Conservation (phyloP, 2,888 invertebrate genomes). For the Sinohyriopsis cumingii region DNA sequence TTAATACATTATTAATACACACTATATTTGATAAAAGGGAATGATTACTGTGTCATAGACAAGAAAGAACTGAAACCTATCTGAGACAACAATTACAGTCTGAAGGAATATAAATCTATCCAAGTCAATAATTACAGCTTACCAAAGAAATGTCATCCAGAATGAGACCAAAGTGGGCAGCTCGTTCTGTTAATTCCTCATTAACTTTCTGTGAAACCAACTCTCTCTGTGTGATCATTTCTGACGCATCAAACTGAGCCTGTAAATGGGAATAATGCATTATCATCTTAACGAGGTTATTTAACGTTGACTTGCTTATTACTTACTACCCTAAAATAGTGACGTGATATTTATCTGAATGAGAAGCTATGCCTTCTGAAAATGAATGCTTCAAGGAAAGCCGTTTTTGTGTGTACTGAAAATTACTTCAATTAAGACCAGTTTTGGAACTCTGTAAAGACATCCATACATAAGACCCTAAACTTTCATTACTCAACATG, state of each 20-base stretch:
- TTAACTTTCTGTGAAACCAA: constrained; percentile 90
- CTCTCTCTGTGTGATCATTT: constrained; percentile 98
- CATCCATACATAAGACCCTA: too few relatives aligned
- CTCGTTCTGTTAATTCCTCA: constrained; percentile 92
- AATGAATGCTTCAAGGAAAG: too few relatives aligned
- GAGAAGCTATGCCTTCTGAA: too few relatives aligned
- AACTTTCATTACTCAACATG: too few relatives aligned
- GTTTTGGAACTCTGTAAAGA: too few relatives aligned
- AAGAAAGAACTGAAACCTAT: background rate
- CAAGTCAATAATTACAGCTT: constrained; percentile 61
- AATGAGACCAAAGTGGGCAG: constrained; percentile 95
- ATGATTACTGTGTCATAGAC: background rate
- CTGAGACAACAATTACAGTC: background rate
- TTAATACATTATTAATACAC: too few relatives aligned
- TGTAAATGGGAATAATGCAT: constrained; percentile 47
- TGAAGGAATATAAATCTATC: background rate
- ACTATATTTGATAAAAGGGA: background rate
- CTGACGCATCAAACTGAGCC: constrained; percentile 99
- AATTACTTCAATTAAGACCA: too few relatives aligned
- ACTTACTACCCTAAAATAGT: too few relatives aligned
- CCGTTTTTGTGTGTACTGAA: too few relatives aligned
- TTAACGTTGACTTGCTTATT: too few relatives aligned
- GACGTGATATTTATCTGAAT: too few relatives aligned
- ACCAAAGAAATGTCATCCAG: constrained; percentile 98
- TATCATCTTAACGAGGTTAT: too few relatives aligned